These are phyloP conservation scores for Scaptomyza pallida DNA, from an alignment of 1,140 invertebrate species.

Conservation along the genomic window DNA sequence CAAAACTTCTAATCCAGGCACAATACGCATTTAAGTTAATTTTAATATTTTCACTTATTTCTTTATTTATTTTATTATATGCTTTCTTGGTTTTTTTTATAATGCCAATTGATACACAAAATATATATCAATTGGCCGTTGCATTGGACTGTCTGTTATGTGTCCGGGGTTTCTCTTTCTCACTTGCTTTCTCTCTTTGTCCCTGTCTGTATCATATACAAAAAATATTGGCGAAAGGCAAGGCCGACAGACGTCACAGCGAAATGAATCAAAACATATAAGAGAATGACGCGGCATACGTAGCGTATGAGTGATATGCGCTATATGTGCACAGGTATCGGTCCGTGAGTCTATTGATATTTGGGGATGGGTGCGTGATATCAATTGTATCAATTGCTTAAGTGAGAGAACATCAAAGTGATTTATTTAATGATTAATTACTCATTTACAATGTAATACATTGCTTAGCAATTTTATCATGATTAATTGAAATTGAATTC, in stretches of 20 bases:
- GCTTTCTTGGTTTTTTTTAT: slow-evolving; percentile 3
- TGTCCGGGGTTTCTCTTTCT: neutral
- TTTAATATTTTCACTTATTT: neutral
- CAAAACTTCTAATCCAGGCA: slow-evolving; percentile 42
- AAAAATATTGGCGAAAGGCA: slow-evolving; percentile 52
- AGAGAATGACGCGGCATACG: slow-evolving; percentile 57
- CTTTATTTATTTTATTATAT: no score
- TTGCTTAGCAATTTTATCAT: no score
- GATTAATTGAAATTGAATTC: no score
- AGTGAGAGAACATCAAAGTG: neutral
- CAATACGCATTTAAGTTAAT: slow-evolving; percentile 19
- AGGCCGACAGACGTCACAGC: slow-evolving; percentile 59
- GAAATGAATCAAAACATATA: slow-evolving; percentile 30
- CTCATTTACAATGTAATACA: no score
- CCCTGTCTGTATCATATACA: neutral
- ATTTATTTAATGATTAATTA: neutral
- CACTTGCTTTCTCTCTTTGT: no score
- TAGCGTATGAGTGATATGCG: slow-evolving; percentile 67
- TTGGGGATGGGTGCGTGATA: slow-evolving; percentile 56
- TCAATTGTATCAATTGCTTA: neutral
- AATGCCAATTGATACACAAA: slow-evolving; percentile 17
- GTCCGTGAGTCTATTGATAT: slow-evolving; percentile 14
- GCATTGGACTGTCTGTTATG: slow-evolving; percentile 26
- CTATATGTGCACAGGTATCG: slow-evolving; percentile 24
- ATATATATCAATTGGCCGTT: slow-evolving; percentile 29